A percentile compares a stretch with the other conserved stretches of the same genome.
Conservation (phyloP, 1,140 invertebrate species). For the Camponotus pennsylvanicus region DNA sequence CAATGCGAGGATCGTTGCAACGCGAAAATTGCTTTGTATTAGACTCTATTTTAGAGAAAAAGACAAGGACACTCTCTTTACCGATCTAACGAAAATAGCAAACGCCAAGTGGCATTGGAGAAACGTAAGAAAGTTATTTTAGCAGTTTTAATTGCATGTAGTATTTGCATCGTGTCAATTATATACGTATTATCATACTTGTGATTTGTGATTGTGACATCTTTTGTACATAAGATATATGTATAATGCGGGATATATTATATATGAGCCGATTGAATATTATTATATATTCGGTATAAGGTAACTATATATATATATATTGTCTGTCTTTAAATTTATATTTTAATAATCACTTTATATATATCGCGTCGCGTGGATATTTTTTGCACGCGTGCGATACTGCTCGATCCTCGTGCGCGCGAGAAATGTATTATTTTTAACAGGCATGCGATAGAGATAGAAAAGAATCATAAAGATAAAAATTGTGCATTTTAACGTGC, state of each 20-base stretch:
- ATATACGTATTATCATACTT: conserved; percentile 72
- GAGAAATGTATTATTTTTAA: conserved; percentile 35
- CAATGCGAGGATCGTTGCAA: conserved; percentile 6
- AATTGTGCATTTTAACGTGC: conserved; percentile 3
- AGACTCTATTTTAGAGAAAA: not conserved
- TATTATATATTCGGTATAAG: not conserved
- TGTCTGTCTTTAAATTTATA: conserved; percentile 71
- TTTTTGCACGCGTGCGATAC: not conserved
- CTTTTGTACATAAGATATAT: conserved; percentile 68
- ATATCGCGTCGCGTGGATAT: conserved; percentile 24
- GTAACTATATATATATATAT: conserved; percentile 59
- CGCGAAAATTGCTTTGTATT: not conserved
- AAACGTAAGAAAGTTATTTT: conserved; percentile 54
- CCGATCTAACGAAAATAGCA: not conserved
- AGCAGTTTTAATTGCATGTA: conserved; percentile 39
- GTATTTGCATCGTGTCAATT: conserved; percentile 78
- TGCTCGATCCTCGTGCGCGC: conserved; percentile 23
- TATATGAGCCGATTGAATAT: conserved; percentile 25
- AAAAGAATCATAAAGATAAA: not conserved
- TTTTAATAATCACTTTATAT: conserved; percentile 76
- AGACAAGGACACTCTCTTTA: not conserved
- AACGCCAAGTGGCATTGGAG: not conserved
- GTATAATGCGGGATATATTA: conserved; percentile 34
- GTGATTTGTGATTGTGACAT: conserved; percentile 77
- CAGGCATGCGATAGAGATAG: not conserved